Evolutionary conservation across 2,888 invertebrate species (phyloP).

Genomic region (Eudemis profundana): DNA sequence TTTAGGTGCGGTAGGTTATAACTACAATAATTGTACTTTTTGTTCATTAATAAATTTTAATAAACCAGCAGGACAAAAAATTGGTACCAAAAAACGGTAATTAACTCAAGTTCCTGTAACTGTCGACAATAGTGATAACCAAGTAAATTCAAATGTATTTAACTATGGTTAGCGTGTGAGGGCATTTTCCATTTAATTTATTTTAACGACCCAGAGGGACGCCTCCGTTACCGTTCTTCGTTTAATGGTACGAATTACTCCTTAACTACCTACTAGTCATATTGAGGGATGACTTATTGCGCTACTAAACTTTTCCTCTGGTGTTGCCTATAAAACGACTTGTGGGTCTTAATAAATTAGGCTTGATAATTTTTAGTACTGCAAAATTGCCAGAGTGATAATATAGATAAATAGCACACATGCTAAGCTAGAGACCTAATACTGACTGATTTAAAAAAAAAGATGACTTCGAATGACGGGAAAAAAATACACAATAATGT

Average conservation of each 20-base stretch:
- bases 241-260: constrained; percentile 36
- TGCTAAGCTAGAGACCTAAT: no score
- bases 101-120: neutral
- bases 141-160: constrained; percentile 30
- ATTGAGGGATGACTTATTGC: constrained; percentile 8
- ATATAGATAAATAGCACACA: no score
- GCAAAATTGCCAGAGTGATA: no score
- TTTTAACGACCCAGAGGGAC: constrained; percentile 33
- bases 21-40: no score
- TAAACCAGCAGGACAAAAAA: neutral
- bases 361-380: no score
- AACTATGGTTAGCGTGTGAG: constrained; percentile 25
- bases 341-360: no score
- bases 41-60: no score
- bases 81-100: neutral
- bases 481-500: constrained; percentile 6
- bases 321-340: no score
- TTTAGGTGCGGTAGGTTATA: no score
- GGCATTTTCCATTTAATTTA: constrained; percentile 41
- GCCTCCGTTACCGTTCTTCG: constrained; percentile 16
- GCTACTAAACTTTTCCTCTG: no score
- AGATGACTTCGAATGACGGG: no score
- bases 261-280: constrained; percentile 30
- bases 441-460: no score
- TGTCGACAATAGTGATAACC: constrained; percentile 7